Conservation (phyloP, 2,888 invertebrate species). For the Aquatica leii region DNA sequence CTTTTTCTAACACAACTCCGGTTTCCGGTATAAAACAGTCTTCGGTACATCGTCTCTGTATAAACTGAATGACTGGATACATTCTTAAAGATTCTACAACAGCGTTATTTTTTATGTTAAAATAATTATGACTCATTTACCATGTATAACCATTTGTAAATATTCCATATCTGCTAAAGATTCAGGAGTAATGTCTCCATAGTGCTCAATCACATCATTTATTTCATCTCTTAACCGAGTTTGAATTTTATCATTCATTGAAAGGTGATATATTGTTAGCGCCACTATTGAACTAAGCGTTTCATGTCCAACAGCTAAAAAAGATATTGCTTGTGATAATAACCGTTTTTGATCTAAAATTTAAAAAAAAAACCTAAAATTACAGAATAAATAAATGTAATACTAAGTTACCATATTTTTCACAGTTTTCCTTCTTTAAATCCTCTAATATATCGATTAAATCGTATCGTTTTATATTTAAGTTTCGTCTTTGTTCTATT, state of each 20-base stretch:
- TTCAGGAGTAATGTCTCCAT: conserved; percentile 60
- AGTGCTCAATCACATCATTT: conserved; percentile 44
- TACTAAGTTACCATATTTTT: not conserved
- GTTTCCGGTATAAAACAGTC: conserved; percentile 2
- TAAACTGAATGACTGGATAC: conserved; percentile 5
- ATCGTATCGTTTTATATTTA: conserved; percentile 55
- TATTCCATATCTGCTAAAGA: conserved; percentile 62
- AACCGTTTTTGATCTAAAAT: not conserved
- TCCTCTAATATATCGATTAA: conserved; percentile 60
- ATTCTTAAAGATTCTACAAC: conserved; percentile 2
- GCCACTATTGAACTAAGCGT: conserved; percentile 62
- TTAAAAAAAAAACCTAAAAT: too few relatives aligned
- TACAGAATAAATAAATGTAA: not conserved
- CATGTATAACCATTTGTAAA: conserved; percentile 62
- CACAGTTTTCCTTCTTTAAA: conserved; percentile 42
- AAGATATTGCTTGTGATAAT: conserved; percentile 59
- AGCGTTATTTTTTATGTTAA: not conserved
- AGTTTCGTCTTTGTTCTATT: conserved; percentile 49
- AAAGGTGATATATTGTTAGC: conserved; percentile 60
- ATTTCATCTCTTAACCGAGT: conserved; percentile 61
- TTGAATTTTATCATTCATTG: conserved; percentile 60
- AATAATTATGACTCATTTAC: conserved; percentile 44
- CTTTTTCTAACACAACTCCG: not conserved
- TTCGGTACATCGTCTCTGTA: not conserved
- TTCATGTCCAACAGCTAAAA: conserved; percentile 65